Percentiles rank a stretch among this genome's conserved stretches.
phyloP scores from a whole-genome alignment of 2,797 vertebrate species.

The Okamejei kenojei region DNA sequence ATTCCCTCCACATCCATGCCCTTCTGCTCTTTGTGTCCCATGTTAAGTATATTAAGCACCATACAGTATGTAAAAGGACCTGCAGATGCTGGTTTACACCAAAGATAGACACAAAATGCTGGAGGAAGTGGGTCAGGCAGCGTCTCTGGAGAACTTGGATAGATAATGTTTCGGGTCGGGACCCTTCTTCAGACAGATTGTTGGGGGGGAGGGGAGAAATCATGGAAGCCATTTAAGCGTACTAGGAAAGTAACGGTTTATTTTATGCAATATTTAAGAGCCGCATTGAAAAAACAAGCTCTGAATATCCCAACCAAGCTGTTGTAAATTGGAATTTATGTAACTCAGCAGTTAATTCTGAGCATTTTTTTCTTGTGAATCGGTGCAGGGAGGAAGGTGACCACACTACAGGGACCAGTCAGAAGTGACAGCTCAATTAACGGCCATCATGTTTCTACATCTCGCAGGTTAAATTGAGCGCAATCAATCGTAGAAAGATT shows the following conservation, averaged over 20 bases:
- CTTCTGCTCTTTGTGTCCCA: too few species aligned
- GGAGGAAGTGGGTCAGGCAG: too few species aligned
- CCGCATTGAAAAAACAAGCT: too few species aligned
- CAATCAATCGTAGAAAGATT: not conserved
- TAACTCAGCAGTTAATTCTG: not conserved
- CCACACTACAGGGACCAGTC: not conserved
- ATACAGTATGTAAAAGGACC: not conserved
- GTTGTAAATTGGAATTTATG: not conserved
- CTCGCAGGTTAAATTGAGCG: not conserved
- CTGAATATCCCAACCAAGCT: not conserved
- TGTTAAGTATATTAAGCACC: not conserved
- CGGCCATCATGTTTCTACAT: not conserved
- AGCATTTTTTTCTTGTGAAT: not conserved
- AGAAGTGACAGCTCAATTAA: conserved; percentile 7
- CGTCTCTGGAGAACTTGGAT: too few species aligned
- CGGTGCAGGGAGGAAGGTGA: not conserved
- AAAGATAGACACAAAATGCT: too few species aligned
- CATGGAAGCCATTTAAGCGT: too few species aligned
- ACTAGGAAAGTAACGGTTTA: not conserved
- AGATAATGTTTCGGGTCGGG: too few species aligned
- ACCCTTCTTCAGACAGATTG: too few species aligned
- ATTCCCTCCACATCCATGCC: too few species aligned
- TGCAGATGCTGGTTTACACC: too few species aligned
- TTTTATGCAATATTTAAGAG: not conserved
- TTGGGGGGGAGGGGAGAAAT: too few species aligned